These are phyloP conservation scores for Sarcophaga variegata DNA, from an alignment of 2,888 invertebrate species.

Conservation along the genomic window DNA sequence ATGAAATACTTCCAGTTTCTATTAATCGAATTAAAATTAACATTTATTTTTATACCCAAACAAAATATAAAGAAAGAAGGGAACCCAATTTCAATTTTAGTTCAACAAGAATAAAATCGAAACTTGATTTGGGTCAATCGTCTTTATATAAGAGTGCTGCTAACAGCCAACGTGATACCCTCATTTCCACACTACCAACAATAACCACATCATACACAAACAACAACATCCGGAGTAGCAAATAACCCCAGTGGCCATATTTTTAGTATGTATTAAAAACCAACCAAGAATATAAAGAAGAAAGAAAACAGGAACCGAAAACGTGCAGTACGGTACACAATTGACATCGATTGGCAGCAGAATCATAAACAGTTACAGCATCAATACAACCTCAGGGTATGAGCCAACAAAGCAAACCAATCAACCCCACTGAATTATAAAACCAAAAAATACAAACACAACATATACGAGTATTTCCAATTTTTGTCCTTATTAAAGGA, in stretches of 20 bases:
- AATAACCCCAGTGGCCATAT: no score
- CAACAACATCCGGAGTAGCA: not conserved
- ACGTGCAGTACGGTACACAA: not conserved
- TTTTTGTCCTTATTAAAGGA: no score
- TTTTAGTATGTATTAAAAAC: not conserved
- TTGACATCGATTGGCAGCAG: conserved; percentile 3
- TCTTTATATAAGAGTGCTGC: not conserved
- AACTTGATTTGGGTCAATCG: conserved; percentile 67
- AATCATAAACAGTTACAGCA: not conserved
- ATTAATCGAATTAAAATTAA: conserved; percentile 63
- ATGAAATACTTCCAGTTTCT: not conserved
- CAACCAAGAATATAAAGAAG: conserved; percentile 12
- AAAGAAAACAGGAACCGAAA: not conserved
- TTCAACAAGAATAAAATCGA: conserved; percentile 47
- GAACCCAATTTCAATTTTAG: conserved; percentile 57
- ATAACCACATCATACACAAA: not conserved
- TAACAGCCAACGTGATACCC: not conserved
- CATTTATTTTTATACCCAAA: conserved; percentile 61
- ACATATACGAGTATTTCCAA: not conserved
- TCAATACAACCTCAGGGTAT: not conserved
- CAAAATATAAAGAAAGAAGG: no score
- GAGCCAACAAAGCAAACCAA: conserved; percentile 4
- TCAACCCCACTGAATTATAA: conserved; percentile 45
- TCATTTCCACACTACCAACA: not conserved
- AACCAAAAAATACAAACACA: conserved; percentile 1